Conservation (phyloP, 2,888 invertebrate species). For the Odontothrips loti region DNA sequence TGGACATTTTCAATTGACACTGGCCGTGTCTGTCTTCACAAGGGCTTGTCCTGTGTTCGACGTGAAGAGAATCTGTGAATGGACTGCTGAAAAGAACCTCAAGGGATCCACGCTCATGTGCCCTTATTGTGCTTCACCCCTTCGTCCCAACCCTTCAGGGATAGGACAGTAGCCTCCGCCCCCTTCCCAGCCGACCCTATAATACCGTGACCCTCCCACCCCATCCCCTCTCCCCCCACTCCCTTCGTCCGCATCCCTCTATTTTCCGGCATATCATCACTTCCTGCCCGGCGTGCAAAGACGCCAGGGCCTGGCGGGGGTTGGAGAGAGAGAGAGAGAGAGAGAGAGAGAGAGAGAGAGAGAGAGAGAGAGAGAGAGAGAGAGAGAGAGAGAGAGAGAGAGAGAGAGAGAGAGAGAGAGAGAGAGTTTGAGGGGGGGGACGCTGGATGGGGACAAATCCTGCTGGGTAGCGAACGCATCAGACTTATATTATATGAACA, state of each 20-base stretch:
- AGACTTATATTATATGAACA: no score
- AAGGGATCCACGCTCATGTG: no score
- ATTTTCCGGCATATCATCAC: slow-evolving; percentile 12
- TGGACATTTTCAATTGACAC: no score
- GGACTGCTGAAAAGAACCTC: no score
- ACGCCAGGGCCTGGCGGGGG: background rate
- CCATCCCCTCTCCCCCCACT: background rate
- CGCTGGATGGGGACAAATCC: no score
- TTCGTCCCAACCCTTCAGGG: no score
- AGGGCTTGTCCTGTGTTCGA: no score
- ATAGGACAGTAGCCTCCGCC: no score
- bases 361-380: slow-evolving; percentile 31
- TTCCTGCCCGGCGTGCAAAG: background rate
- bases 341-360: slow-evolving; percentile 26
- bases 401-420: slow-evolving; percentile 3
- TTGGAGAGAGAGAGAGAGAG: background rate
- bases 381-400: slow-evolving; percentile 24
- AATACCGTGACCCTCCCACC: background rate
- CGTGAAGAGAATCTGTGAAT: no score
- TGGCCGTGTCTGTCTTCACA: no score
- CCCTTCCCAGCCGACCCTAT: background rate
- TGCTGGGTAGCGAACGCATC: no score
- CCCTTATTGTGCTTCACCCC: no score
- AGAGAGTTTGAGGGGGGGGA: background rate
- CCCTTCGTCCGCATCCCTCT: background rate